A percentile compares a stretch with the other conserved stretches of the same genome.
Conservation (phyloP, 2,113 vertebrate species). For the Formicarius rufipectus region DNA sequence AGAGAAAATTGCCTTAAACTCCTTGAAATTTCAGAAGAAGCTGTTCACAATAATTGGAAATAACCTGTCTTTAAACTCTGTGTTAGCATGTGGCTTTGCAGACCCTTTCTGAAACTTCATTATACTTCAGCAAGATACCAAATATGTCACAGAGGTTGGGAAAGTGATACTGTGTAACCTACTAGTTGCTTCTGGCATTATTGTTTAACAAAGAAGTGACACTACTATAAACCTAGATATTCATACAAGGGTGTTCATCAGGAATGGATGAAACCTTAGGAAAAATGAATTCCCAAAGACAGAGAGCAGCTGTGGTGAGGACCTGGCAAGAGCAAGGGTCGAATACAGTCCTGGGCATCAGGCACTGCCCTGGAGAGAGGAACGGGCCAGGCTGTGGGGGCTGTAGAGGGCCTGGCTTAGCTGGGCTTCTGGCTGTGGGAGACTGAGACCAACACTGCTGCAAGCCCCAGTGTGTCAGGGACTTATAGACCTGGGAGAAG, state of each 20-base stretch:
- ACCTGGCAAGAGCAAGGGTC: neutral
- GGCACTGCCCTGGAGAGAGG: neutral
- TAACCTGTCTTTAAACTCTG: neutral
- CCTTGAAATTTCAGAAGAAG: neutral
- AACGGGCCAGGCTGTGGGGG: neutral
- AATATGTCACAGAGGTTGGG: neutral
- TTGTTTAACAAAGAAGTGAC: neutral
- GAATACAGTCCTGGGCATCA: fast-evolving
- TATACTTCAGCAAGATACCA: neutral
- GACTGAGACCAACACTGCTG: neutral
- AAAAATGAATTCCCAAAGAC: neutral
- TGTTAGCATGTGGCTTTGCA: neutral
- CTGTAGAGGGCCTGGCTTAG: neutral
- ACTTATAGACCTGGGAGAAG: too few species aligned
- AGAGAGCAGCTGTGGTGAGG: neutral
- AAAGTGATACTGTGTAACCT: neutral
- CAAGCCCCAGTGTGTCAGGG: neutral
- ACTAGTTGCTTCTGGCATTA: neutral
- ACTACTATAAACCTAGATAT: neutral
- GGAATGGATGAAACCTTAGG: neutral
- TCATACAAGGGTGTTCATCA: neutral
- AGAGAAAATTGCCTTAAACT: neutral
- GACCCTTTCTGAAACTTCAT: neutral
- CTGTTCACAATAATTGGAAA: neutral
- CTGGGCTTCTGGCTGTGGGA: fast-evolving